Evolutionary conservation across 2,113 vertebrate genomes (phyloP), one percentile per base, ranked within the genome.

Genomic region (Pseudorasbora parva): DNA sequence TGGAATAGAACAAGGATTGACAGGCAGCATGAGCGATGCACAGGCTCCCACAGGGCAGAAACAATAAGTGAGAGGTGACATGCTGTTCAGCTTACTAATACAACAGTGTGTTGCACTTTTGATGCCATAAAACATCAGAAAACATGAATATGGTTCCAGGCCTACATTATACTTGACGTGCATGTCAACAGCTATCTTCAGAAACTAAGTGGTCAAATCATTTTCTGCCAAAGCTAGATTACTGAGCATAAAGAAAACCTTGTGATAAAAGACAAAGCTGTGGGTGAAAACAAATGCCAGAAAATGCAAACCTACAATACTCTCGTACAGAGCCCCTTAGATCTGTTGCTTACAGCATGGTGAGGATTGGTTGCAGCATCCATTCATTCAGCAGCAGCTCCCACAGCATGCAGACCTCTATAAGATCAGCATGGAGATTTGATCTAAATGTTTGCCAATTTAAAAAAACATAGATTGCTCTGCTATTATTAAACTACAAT

Each of bases 61-160:
- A 57, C 69, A 81, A 69, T 82, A 85, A 81, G 59, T 76, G 78
- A 85, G 72, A 76, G 60, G 47, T 64, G 21, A 77, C 54, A 25
- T 72, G 54, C 54, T 56, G 33, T 77, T 30, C 33, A 43, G 51
- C 51, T 45, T 43, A 62, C 59, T 49, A 27, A 19, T 72, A 59
- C 73, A 81, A 51, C 11, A 69, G 72, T 47, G 33, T 25, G 64
- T 57, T 79, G 62, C 37, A 25, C 7, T 45, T 73, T 11, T 76
- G 17, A 60, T 81, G 41, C 33, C 33, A 6, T 4, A 27, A 21
- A 45, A 78, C n/a, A 51, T 27, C 60, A 68, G 1, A 64, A 66
- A 27, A 66, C 11, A 21, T 57, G n/a, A 80, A 23, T 66, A 66
- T 64, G 27, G 30, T 68, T 59, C 23, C 19, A 25, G 25, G 33